Percentiles rank a stretch among this genome's conserved stretches.
Conservation (phyloP, 2,113 vertebrate species). For the Genyomyrus donnyi region DNA sequence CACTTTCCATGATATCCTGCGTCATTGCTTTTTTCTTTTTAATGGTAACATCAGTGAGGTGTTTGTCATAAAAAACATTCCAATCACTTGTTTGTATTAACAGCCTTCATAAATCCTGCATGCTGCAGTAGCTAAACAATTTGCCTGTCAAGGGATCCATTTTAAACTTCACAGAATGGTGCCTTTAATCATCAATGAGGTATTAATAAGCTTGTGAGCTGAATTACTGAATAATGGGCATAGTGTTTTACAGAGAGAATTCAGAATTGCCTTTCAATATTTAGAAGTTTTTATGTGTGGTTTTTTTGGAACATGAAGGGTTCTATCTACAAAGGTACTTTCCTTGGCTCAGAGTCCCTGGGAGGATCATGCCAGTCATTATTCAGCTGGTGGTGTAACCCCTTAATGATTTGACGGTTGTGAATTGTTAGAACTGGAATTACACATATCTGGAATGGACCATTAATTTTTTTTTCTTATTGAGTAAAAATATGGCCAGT, state of each 20-base stretch:
- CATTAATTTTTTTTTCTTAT: neutral
- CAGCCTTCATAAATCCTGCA: neutral
- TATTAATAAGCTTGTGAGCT: neutral
- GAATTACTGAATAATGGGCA: neutral
- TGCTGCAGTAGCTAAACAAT: neutral
- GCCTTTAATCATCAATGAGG: slow-evolving; percentile 2
- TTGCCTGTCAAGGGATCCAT: neutral
- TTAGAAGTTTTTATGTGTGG: neutral
- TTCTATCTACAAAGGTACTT: neutral
- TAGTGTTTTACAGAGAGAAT: neutral
- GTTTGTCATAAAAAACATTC: neutral
- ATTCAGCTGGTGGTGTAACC: neutral
- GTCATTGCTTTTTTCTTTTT: neutral
- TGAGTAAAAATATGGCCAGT: neutral
- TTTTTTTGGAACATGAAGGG: neutral
- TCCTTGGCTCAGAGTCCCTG: neutral
- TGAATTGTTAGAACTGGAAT: neutral
- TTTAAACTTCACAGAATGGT: slow-evolving; percentile 4
- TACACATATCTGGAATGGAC: neutral
- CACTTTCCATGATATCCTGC: neutral
- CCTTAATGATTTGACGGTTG: neutral
- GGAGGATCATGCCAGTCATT: neutral
- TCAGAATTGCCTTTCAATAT: neutral
- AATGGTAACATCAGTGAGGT: neutral
- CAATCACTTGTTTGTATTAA: neutral